Percentiles rank a stretch among this genome's conserved stretches.
phyloP scores from a whole-genome alignment of 2,113 vertebrate species.

The Phocoena sinus region DNA sequence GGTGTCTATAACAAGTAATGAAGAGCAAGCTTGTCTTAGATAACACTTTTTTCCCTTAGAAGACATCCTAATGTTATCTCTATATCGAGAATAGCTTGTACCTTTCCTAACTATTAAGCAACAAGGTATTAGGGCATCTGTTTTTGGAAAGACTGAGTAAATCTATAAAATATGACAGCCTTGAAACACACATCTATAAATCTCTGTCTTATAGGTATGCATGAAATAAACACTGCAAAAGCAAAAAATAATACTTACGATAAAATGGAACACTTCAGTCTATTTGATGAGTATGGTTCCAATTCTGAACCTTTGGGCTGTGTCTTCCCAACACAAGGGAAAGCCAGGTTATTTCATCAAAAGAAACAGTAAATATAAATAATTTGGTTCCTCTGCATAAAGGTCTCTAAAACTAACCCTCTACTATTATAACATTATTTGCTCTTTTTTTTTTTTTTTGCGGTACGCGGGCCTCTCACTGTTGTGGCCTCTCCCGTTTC shows the following conservation, averaged over 20 bases:
- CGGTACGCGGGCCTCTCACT: too few relatives aligned
- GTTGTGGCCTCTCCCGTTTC: too few relatives aligned
- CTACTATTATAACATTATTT: not conserved
- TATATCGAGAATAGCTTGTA: not conserved
- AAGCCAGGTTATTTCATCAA: not conserved
- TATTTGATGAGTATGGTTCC: not conserved
- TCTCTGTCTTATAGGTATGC: not conserved
- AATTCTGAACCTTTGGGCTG: not conserved
- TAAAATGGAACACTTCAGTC: not conserved
- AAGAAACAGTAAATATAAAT: slow-evolving; percentile 2
- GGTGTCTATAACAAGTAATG: not conserved
- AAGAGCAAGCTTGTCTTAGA: not conserved
- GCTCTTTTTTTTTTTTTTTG: not conserved
- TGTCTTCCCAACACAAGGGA: not conserved
- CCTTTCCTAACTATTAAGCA: not conserved
- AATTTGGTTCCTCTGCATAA: not conserved
- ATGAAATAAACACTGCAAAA: not conserved
- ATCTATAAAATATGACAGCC: not conserved
- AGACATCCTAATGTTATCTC: not conserved
- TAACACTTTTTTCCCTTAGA: not conserved
- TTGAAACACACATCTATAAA: not conserved
- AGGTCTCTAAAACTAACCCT: not conserved
- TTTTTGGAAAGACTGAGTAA: not conserved
- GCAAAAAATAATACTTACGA: not conserved
- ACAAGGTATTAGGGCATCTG: not conserved